Base-by-base conservation (phyloP, 2,113 vertebrate genomes). In the Xiphias gladius region DNA sequence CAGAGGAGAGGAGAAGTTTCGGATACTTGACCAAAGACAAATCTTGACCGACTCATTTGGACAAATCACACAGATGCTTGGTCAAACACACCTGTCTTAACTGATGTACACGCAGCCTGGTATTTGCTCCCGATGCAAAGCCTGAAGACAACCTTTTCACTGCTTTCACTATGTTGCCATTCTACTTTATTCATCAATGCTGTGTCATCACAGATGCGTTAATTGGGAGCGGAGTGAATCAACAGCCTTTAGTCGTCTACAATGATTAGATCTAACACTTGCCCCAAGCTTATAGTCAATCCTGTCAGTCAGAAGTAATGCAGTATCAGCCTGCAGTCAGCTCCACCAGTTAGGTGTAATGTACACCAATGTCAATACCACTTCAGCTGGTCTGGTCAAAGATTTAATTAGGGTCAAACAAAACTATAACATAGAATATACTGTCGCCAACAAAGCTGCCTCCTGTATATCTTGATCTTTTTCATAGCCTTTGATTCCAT, bases 211-310 rank as follows among this genome's bases (percentile, higher is more conserved):
- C 1, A 14, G 67, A 59, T 62, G 55, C 69, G 71, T 77, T 86
- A 85, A 85, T 66, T 85, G 37, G 67, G 57, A 81, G n/a, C 32
- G 30, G 76, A 80, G 63, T 54, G 79, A 66, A 78, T 83, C 67
- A 71, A 66, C 54, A 74, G 50, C 65, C 64, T 13, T 4, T 76
- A 82, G 80, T 83, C 37, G 26, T 76, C 86, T 58, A 59, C 80
- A 71, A 35, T 54, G 30, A 88, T 91, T 70, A 87, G 24, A 86
- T 74, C 58, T 14, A 84, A 80, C 69, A 76, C 74, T 81, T 17
- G 77, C 77, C 50, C 64, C 12, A 22, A 82, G 86, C 74, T 63
- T 74, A 79, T 11, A 83, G 73, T 77, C 37, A 54, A 17, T 67
- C 19, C 71, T 74, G 79, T 80, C 84, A 82, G 50, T 88, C 87